phyloP scores from a whole-genome alignment of 2,888 invertebrate species.

The Dynastes tityus region DNA sequence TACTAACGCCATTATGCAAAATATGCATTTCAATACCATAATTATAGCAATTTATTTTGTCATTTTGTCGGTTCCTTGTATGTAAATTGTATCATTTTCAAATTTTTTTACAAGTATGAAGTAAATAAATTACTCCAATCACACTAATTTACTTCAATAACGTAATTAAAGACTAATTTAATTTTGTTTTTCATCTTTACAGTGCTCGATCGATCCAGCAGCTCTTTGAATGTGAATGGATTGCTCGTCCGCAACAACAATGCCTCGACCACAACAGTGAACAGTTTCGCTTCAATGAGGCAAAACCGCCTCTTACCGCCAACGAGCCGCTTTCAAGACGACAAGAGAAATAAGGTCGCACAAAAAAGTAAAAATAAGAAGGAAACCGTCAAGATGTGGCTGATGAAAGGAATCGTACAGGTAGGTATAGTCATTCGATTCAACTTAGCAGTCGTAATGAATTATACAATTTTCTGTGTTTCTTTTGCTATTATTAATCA shows the following conservation, averaged over 20 bases:
- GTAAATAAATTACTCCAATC: too few species aligned
- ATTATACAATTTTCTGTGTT: too few species aligned
- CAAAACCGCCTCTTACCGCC: constrained; percentile 63
- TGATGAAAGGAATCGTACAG: constrained; percentile 66
- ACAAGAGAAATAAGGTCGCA: constrained; percentile 18
- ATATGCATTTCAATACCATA: too few species aligned
- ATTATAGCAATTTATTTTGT: too few species aligned
- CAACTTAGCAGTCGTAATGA: too few species aligned
- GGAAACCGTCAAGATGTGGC: constrained; percentile 66
- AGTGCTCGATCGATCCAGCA: constrained; percentile 59
- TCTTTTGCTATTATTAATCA: too few species aligned
- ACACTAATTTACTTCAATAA: too few species aligned
- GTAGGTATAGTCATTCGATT: constrained; percentile 52
- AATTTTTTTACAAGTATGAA: too few species aligned
- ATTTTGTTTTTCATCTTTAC: constrained; percentile 49
- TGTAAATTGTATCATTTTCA: too few species aligned
- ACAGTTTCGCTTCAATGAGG: constrained; percentile 59
- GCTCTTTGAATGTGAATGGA: constrained; percentile 58
- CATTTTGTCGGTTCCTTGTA: too few species aligned
- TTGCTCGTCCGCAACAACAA: constrained; percentile 52
- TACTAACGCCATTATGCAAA: too few species aligned
- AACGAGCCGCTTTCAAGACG: constrained; percentile 23
- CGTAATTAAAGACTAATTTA: too few species aligned
- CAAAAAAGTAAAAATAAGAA: constrained; percentile 55
- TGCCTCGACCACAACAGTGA: constrained; percentile 59